Conservation (phyloP, 2,797 vertebrate genomes). For the Xyrichtys novacula region DNA sequence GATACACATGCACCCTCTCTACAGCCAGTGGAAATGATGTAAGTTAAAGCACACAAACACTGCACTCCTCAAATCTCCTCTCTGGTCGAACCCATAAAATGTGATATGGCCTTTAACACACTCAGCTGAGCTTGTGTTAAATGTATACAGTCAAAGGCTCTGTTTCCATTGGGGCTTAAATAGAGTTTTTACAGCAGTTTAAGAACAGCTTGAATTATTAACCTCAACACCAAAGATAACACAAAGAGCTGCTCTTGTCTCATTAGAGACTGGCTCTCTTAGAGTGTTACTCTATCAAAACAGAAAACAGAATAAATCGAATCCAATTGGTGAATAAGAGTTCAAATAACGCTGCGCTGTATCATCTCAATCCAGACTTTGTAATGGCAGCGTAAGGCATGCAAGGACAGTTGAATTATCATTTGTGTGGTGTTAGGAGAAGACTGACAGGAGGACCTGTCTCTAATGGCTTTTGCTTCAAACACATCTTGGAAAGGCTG, state of each 20-base stretch:
- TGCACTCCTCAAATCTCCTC: constrained; percentile 31
- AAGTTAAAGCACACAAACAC: constrained; percentile 53
- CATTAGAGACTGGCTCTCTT: background rate
- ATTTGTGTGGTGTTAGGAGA: constrained; percentile 31
- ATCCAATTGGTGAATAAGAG: background rate
- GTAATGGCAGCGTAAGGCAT: constrained; percentile 23
- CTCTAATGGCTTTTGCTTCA: constrained; percentile 52
- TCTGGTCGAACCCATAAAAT: constrained; percentile 60
- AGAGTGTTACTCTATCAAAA: background rate
- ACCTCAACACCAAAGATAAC: constrained; percentile 39
- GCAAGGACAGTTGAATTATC: constrained; percentile 8
- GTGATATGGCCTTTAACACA: constrained; percentile 60
- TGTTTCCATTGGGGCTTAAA: constrained; percentile 46
- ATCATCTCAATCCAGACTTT: constrained; percentile 19
- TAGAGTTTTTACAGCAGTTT: constrained; percentile 42
- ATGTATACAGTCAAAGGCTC: constrained; percentile 19
- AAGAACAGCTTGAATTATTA: constrained; percentile 38
- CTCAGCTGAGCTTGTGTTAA: constrained; percentile 37
- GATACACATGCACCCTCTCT: constrained; percentile 35
- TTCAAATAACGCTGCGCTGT: constrained; percentile 11
- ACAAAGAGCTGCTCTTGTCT: background rate
- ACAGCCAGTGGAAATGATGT: constrained; percentile 51
- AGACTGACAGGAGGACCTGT: constrained; percentile 40
- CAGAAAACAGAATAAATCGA: constrained; percentile 16
- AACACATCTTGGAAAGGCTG: constrained; percentile 53